Conservation (phyloP, 2,797 vertebrate species). For the Austrolebias charrua region DNA sequence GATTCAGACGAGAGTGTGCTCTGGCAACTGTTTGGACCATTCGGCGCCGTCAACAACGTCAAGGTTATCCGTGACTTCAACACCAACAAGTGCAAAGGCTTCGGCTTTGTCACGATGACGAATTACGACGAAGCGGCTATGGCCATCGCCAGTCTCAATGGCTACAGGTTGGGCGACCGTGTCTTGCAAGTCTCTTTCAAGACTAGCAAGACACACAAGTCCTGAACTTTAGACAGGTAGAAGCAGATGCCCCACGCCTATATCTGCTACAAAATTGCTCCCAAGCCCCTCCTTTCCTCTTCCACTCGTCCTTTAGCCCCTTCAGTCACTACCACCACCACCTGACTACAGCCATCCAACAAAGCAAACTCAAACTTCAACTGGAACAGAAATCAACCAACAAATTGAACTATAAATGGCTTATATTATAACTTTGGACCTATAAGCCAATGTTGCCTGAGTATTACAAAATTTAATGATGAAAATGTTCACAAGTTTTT, state of each 20-base stretch:
- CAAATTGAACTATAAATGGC: constrained; percentile 97
- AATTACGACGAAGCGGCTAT: constrained; percentile 99
- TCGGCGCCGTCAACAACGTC: constrained; percentile 98
- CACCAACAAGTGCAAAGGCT: constrained; percentile 99
- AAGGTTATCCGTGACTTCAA: constrained; percentile 99
- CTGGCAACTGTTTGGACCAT: constrained; percentile 99
- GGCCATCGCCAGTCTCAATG: constrained; percentile 99
- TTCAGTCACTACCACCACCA: constrained; percentile 73
- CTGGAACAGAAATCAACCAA: constrained; percentile 79
- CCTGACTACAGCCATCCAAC: constrained; percentile 81
- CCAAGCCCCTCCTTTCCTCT: constrained; percentile 40
- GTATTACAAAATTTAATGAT: constrained; percentile 94
- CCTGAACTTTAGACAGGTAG: constrained; percentile 85
- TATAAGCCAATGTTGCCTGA: constrained; percentile 99
- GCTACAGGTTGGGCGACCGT: constrained; percentile 98
- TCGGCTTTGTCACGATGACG: constrained; percentile 99
- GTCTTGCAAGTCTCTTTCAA: constrained; percentile 99
- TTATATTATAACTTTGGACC: constrained; percentile 99
- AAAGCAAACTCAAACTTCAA: constrained; percentile 79
- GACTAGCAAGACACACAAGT: constrained; percentile 99
- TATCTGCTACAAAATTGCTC: constrained; percentile 68
- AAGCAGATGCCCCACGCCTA: constrained; percentile 70
- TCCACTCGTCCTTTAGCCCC: constrained; percentile 68
- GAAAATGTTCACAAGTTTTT: constrained; percentile 84
- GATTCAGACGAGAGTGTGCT: constrained; percentile 99